Evolutionary conservation across 2,888 invertebrate species (phyloP).

Genomic region (Sycophila texana): DNA sequence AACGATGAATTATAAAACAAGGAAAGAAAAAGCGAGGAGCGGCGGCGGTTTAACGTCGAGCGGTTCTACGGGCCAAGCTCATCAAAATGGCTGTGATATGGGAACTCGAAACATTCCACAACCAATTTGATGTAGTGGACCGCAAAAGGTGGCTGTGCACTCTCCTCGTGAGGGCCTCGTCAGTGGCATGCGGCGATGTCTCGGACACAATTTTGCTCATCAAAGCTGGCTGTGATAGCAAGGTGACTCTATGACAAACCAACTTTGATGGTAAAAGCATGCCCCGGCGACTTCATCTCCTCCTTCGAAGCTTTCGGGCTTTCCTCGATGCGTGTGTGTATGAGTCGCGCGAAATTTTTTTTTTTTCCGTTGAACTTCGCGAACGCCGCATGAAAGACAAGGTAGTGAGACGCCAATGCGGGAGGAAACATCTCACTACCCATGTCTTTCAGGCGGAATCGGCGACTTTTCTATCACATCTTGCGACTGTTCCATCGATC

Average conservation of each 20-base stretch:
- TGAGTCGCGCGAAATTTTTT: background rate
- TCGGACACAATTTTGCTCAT: constrained; percentile 88
- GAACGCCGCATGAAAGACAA: constrained; percentile 95
- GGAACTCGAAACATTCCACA: constrained; percentile 83
- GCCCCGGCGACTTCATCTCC: constrained; percentile 62
- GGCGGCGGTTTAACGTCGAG: constrained; percentile 61
- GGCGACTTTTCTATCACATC: constrained; percentile 35
- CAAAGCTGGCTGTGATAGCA: constrained; percentile 97
- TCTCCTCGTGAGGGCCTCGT: background rate
- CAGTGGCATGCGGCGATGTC: background rate
- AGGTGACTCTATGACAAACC: constrained; percentile 85
- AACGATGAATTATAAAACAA: background rate
- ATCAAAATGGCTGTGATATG: constrained; percentile 99
- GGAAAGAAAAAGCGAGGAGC: no score
- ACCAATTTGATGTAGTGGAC: constrained; percentile 90
- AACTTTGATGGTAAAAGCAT: constrained; percentile 86
- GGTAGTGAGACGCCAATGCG: constrained; percentile 92
- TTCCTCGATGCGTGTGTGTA: background rate
- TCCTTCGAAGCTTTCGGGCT: background rate
- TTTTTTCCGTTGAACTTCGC: background rate
- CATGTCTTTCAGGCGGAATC: constrained; percentile 94
- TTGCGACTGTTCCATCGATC: background rate
- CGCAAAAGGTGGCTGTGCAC: constrained; percentile 71
- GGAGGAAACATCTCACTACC: constrained; percentile 94
- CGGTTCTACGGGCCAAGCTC: constrained; percentile 82